Conservation (phyloP, 2,888 invertebrate species). For the Hirtodrosophila histrioides region DNA sequence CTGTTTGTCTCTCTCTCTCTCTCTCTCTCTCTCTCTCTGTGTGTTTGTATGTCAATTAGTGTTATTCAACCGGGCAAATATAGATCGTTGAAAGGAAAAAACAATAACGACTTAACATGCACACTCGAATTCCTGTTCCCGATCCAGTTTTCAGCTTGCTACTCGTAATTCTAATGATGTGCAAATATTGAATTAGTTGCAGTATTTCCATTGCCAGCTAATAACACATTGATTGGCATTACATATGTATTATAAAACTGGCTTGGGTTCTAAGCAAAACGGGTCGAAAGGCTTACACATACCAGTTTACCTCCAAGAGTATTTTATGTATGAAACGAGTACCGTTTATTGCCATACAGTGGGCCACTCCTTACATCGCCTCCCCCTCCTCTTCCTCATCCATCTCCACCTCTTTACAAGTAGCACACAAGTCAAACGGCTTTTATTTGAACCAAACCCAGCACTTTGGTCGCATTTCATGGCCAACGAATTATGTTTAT, state of each 20-base stretch:
- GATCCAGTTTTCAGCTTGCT: slow-evolving; percentile 21
- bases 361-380: slow-evolving; percentile 21
- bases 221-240: slow-evolving; percentile 51
- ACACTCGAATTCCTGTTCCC: slow-evolving; percentile 24
- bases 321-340: slow-evolving; percentile 27
- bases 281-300: slow-evolving; percentile 43
- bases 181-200: slow-evolving; percentile 61
- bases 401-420: slow-evolving; percentile 6
- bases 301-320: slow-evolving; percentile 45
- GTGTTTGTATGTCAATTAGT: slow-evolving; percentile 62
- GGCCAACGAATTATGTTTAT: slow-evolving; percentile 58
- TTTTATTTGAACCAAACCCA: slow-evolving; percentile 43
- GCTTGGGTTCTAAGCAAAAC: slow-evolving; percentile 39
- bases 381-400: neutral
- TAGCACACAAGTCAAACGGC: slow-evolving; percentile 53
- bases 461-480: slow-evolving; percentile 53
- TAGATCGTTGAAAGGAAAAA: slow-evolving; percentile 39
- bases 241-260: slow-evolving; percentile 27
- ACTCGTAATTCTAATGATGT: slow-evolving; percentile 63
- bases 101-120: slow-evolving; percentile 33
- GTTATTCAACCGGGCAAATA: slow-evolving; percentile 63
- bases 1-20: slow-evolving; percentile 6
- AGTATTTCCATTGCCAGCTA: slow-evolving; percentile 26
- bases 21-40: slow-evolving; percentile 5
- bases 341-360: slow-evolving; percentile 46